Base-by-base conservation (phyloP, 2,888 invertebrate genomes). In the Graphium colonna region DNA sequence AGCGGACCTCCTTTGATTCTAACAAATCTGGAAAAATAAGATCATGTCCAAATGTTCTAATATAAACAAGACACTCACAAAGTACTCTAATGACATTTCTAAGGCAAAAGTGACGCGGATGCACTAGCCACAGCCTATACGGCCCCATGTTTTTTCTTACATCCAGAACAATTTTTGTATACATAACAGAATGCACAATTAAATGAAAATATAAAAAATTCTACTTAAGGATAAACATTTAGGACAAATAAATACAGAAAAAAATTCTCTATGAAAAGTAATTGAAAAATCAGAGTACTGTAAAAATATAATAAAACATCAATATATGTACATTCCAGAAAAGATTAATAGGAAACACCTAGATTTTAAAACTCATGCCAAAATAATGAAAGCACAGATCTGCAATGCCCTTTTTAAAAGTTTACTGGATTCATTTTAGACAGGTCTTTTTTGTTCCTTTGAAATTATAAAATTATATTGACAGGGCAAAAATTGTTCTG, bases 141-240 rank as follows among this genome's bases (percentile, higher is more conserved):
- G 77, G 71, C 68, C 63, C 76, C 72, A 72, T 76, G 71, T 77
- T 63, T 73, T 73, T 72, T 73, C 74, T 72, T 69, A 70, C 70
- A 78, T 84, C 85, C 86, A 85, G 85, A 87, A 87, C 86, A 83
- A 85, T 86, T 85, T 85, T 84, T 76, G 26, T 44, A 1, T 51
- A 58, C 47, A 63, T 62, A 68, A 60, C 40, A 57, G 36, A 36
- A 51, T 56, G 51, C 51, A 45, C 52, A 56, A 42, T 58, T 12
- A 60, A 53, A 39, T 52, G 50, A 51, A 52, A 46, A 39, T 54
- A 50, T 44, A 44, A 50, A 38, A 55, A 31, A 31, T 1, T 12
- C 36, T 36, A 36, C 36, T 36, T 1, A 51, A 46, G 51, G 47
- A 39, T 21, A 49, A 47, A 55, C 28, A 45, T 53, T 53, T 28